Conservation (phyloP, 2,113 vertebrate species). For the Tringa solitaria region DNA sequence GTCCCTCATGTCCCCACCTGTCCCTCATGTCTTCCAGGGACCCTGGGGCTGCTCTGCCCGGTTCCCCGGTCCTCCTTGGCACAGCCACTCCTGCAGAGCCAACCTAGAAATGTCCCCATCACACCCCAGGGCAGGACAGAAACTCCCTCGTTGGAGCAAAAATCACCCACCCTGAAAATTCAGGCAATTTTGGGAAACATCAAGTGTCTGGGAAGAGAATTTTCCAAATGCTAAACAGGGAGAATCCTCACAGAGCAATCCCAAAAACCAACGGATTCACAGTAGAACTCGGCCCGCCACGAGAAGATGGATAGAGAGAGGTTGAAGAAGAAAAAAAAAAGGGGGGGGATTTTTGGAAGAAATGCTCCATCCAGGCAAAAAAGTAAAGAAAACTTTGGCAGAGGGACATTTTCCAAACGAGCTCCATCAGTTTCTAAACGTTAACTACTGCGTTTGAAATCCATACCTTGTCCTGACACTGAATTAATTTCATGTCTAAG, state of each 20-base stretch:
- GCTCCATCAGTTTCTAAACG: not conserved
- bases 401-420: not conserved
- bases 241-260: not conserved
- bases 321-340: not conserved
- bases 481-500: not conserved
- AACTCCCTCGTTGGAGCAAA: not conserved
- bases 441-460: not conserved
- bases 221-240: not conserved
- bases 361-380: not conserved
- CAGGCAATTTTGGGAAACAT: not conserved
- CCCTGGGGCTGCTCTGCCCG: not conserved
- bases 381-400: not conserved
- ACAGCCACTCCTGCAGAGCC: rapidly evolving
- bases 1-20: no score
- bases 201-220: not conserved
- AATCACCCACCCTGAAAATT: not conserved
- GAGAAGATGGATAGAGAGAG: not conserved
- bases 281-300: not conserved
- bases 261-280: not conserved
- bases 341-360: not conserved
- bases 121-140: not conserved
- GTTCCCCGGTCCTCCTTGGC: not conserved
- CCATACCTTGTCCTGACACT: not conserved
- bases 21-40: not conserved
- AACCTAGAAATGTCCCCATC: not conserved